A percentile compares a stretch with the other conserved stretches of the same genome.
phyloP scores from a whole-genome alignment of 2,888 invertebrate species.

The Tetranychus piercei region DNA sequence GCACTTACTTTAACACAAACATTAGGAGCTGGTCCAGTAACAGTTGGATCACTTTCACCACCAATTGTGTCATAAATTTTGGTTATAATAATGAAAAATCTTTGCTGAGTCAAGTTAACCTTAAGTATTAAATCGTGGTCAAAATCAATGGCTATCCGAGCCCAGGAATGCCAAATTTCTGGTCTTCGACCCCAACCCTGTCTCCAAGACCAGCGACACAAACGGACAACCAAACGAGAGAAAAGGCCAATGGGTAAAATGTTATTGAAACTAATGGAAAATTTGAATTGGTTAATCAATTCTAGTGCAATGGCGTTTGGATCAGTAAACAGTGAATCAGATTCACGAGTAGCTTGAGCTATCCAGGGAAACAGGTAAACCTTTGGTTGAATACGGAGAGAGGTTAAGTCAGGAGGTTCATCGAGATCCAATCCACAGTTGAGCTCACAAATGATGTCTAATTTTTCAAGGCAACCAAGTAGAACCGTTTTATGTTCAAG shows the following conservation, averaged over 20 bases:
- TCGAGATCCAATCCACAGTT: slow-evolving; percentile 15
- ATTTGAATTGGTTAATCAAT: slow-evolving; percentile 7
- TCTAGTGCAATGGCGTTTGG: slow-evolving; percentile 10
- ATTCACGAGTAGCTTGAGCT: slow-evolving; percentile 3
- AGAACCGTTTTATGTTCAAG: slow-evolving; percentile 20
- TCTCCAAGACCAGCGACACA: slow-evolving; percentile 25
- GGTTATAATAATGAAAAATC: slow-evolving; percentile 18
- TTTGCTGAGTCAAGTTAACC: slow-evolving; percentile 17
- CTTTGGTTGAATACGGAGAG: slow-evolving; percentile 14
- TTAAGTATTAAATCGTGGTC: slow-evolving; percentile 25
- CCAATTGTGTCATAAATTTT: slow-evolving; percentile 15
- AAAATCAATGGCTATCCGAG: slow-evolving; percentile 25
- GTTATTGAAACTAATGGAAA: slow-evolving; percentile 19
- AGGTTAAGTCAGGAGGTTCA: slow-evolving; percentile 16
- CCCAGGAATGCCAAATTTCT: slow-evolving; percentile 19
- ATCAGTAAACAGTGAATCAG: neutral
- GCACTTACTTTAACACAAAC: slow-evolving; percentile 26
- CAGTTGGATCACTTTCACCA: slow-evolving; percentile 16
- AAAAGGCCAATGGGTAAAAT: slow-evolving; percentile 23
- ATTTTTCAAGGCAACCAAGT: slow-evolving; percentile 20
- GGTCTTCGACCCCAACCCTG: slow-evolving; percentile 25
- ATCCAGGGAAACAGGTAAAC: slow-evolving; percentile 22
- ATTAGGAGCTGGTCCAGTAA: slow-evolving; percentile 24
- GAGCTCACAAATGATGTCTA: slow-evolving; percentile 22
- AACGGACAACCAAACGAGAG: slow-evolving; percentile 23